Base-by-base conservation (phyloP, 92 coral and sea anemone genomes). In the Isaurus tuberculatus region DNA sequence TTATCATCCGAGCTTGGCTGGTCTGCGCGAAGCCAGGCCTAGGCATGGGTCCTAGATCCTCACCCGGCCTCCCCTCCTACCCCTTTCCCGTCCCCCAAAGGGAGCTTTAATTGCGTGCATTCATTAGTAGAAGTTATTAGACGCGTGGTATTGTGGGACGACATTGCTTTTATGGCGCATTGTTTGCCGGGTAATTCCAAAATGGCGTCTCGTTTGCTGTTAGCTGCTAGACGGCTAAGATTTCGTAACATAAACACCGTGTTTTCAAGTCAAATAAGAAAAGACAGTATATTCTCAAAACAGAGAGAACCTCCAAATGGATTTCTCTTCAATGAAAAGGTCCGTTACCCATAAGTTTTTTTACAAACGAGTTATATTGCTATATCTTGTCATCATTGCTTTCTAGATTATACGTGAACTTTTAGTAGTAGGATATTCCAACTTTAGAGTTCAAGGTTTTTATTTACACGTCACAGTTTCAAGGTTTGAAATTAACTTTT, bases 271-370 rank as follows among this genome's bases (percentile, higher is more conserved):
- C 82, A 89, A 36, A 58, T 71, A 22, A 91, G 97, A 7, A 65
- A 89, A 67, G 81, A 75, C 11, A 94, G 98, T 74, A 90, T 96
- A 26, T 94, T 96, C 65, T 92, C 96, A 1, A 94, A 92, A 33
- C 92, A 94, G 67, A 96, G 99, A 75, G 99, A 96, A 79, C 98
- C 94, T 48, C 99, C 99, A 19, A 96, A 96, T 40, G 99, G 99
- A 65, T 96, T 96, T 79, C 89, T 96, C 8, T 96, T 96, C 53
- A 96, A 96, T 42, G 99, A 96, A 79, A 96, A 96, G 98, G 99
- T 90, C 85, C 42, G 68, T 30, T 5, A 25, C 20, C 3, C 22
- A 10, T 49, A 49, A 17, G 5, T 53, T 2, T 53, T 2, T 19
- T 53, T 53, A 17, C 7, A n/a, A 53, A 53, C 8, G 3, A 19